phyloP scores from a whole-genome alignment of 2,797 vertebrate genomes.

The Etheostoma perlongum region DNA sequence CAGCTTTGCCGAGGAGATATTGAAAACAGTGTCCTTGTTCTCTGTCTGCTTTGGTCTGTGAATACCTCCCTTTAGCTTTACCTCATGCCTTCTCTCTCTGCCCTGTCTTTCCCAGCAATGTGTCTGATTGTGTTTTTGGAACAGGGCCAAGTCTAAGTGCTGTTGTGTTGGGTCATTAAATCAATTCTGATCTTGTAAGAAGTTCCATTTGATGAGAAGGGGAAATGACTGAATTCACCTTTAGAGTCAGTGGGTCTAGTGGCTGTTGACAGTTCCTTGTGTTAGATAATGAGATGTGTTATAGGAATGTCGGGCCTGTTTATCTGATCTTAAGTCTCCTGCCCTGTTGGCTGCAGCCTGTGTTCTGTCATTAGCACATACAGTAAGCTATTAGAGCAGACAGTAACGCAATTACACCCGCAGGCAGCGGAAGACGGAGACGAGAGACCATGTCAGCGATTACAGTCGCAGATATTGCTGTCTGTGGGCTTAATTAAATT shows the following conservation, averaged over 20 bases:
- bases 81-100: not conserved
- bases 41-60: not conserved
- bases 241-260: not conserved
- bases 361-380: constrained; percentile 57
- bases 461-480: constrained; percentile 32
- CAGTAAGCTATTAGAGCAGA: constrained; percentile 49
- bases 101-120: not conserved
- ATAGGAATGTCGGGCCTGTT: constrained; percentile 2
- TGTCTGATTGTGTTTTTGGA: constrained; percentile 33
- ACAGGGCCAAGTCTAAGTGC: constrained; percentile 25
- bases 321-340: constrained; percentile 30
- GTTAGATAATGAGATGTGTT: not conserved
- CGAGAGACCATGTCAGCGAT: constrained; percentile 47
- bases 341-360: constrained; percentile 35
- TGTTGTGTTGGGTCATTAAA: constrained; percentile 16
- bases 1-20: not conserved
- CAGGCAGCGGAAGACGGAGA: constrained; percentile 53
- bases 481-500: constrained; percentile 41
- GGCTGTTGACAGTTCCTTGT: not conserved
- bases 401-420: constrained; percentile 63
- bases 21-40: not conserved
- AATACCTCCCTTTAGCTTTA: constrained; percentile 9
- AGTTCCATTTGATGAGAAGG: constrained; percentile 2
- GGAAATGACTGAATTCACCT: not conserved
- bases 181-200: constrained; percentile 25